A percentile compares a stretch with the other conserved stretches of the same genome.
These are phyloP conservation scores for Menidia beryllina DNA, from an alignment of 2,113 vertebrate species.

Conservation along the genomic window DNA sequence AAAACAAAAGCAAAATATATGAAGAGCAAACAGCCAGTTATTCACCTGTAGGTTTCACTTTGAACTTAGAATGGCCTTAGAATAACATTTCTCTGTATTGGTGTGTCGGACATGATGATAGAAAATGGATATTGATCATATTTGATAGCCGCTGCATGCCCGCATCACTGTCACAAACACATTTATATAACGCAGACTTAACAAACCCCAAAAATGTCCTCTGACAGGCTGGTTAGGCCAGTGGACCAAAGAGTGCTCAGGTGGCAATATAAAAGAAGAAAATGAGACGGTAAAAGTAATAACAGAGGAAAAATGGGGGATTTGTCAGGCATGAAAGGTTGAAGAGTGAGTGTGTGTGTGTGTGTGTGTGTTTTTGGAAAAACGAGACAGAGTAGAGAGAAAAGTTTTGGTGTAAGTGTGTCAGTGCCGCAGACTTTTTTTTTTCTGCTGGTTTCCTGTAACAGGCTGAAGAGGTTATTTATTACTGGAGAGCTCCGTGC, in stretches of 20 bases:
- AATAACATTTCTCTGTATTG: not conserved
- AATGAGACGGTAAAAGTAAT: constrained; percentile 27
- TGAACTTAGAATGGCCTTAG: not conserved
- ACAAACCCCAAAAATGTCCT: not conserved
- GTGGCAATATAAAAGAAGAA: constrained; percentile 5
- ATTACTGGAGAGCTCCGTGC: constrained; percentile 60
- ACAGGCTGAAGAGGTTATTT: constrained; percentile 71
- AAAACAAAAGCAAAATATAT: too few species aligned
- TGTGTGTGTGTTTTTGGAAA: constrained; percentile 15
- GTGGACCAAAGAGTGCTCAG: not conserved
- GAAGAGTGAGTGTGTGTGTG: too few species aligned
- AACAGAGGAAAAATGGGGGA: constrained; percentile 11
- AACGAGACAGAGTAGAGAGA: not conserved
- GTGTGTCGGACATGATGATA: not conserved
- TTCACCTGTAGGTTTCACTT: not conserved
- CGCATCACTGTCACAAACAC: constrained; percentile 1
- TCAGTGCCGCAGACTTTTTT: constrained; percentile 14
- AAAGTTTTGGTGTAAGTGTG: constrained; percentile 14
- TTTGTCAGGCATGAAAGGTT: constrained; percentile 17
- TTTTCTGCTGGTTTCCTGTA: constrained; percentile 64
- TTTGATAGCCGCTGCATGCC: not conserved
- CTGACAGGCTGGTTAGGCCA: not conserved
- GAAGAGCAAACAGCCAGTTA: not conserved
- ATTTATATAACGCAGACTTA: not conserved
- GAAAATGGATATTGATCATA: not conserved